These are phyloP conservation scores for Oreortyx pictus DNA, from an alignment of 2,797 vertebrate species.

Conservation along the genomic window DNA sequence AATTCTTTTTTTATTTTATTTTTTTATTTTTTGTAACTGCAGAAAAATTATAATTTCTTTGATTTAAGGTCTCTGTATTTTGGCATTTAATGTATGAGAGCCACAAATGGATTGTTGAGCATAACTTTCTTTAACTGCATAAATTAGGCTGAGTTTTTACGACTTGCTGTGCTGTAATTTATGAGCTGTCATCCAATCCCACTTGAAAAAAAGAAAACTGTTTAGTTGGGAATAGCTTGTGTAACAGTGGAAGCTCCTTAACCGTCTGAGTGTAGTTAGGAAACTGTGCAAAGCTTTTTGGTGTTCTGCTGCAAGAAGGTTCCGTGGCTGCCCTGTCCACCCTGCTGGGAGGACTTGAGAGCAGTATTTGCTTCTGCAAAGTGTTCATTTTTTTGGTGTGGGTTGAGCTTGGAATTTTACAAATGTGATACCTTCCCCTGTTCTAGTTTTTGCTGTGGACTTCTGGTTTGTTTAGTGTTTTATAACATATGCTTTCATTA, in stretches of 20 bases:
- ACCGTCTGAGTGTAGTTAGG: neutral
- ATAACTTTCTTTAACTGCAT: neutral
- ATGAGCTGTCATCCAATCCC: constrained; percentile 39
- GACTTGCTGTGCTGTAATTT: constrained; percentile 20
- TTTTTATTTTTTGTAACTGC: neutral
- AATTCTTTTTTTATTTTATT: neutral
- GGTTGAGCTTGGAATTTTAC: neutral
- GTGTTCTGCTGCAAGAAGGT: neutral
- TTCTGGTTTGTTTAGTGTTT: neutral
- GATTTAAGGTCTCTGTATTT: neutral
- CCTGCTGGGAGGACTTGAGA: neutral
- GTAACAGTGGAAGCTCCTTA: neutral
- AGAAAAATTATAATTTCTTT: neutral
- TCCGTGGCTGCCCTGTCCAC: neutral
- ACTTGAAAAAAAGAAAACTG: neutral
- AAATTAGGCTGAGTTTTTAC: constrained; percentile 37
- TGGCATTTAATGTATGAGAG: constrained; percentile 12
- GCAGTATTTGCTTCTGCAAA: neutral
- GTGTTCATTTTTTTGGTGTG: rapidly evolving
- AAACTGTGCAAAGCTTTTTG: neutral
- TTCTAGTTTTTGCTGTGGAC: neutral
- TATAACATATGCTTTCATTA: neutral
- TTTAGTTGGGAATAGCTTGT: neutral
- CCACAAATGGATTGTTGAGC: neutral
- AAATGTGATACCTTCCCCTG: neutral